Evolutionary conservation across 2,113 vertebrate species (phyloP).

Genomic region (pig (Sus scrofa)): DNA sequence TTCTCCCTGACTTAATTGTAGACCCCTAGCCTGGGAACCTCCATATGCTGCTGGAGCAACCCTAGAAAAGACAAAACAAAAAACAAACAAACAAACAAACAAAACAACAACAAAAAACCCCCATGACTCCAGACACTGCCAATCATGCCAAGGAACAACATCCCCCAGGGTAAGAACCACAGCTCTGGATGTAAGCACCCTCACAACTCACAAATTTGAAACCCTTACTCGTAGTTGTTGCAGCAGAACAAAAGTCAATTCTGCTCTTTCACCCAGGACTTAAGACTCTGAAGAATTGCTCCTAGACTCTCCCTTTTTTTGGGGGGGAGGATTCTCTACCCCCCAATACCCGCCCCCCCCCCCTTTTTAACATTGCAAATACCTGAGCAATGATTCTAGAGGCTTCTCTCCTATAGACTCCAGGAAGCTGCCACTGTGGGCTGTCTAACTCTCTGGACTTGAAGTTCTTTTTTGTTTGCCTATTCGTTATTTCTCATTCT

Average conservation of each 20-base stretch:
- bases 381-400: neutral
- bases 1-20: too few species aligned
- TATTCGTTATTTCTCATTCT: neutral
- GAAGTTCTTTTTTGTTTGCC: neutral
- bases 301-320: neutral
- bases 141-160: neutral
- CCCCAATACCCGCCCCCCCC: rapidly evolving
- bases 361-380: neutral
- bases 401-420: neutral
- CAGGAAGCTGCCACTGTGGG: neutral
- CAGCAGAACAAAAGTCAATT: neutral
- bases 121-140: too few species aligned
- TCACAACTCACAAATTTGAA: neutral
- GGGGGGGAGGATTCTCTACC: too few species aligned
- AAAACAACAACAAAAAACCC: too few species aligned
- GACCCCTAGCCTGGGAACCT: too few species aligned
- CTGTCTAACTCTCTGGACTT: neutral
- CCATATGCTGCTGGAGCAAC: too few species aligned
- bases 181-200: neutral
- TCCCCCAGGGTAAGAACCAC: neutral
- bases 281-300: neutral
- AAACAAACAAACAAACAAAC: too few species aligned
- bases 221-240: neutral
- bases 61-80: too few species aligned
- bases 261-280: neutral